Conservation (phyloP, 2,797 vertebrate genomes). For the Anguilla obscura region DNA sequence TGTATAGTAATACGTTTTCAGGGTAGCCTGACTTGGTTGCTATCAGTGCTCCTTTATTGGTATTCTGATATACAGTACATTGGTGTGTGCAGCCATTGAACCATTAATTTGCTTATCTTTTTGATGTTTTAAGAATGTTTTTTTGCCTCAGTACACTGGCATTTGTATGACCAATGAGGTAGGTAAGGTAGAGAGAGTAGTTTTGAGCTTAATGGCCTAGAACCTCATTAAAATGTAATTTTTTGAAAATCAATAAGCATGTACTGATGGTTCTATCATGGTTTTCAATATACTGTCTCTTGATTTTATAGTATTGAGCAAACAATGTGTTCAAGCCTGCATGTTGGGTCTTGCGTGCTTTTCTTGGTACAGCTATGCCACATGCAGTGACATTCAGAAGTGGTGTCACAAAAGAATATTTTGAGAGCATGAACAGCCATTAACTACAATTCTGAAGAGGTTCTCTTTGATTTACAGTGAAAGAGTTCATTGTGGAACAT, state of each 20-base stretch:
- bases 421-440: constrained; percentile 34
- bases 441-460: constrained; percentile 50
- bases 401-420: constrained; percentile 34
- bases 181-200: constrained; percentile 28
- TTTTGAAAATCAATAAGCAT: constrained; percentile 24
- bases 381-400: constrained; percentile 25
- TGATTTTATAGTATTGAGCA: constrained; percentile 16
- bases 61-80: background rate
- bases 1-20: background rate
- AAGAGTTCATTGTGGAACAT: constrained; percentile 52
- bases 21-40: background rate
- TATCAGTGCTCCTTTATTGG: background rate
- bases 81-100: constrained; percentile 22
- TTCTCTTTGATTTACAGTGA: constrained; percentile 47
- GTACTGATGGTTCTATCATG: background rate
- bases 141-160: constrained; percentile 27
- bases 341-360: background rate
- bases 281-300: background rate
- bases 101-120: background rate
- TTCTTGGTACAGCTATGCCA: constrained; percentile 11
- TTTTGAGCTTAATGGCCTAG: constrained; percentile 32
- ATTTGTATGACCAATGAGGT: constrained; percentile 28
- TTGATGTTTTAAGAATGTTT: background rate
- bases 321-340: background rate
- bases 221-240: constrained; percentile 27